phyloP scores from a whole-genome alignment of 2,797 vertebrate genomes.

The Enteromius trimaculatus region DNA sequence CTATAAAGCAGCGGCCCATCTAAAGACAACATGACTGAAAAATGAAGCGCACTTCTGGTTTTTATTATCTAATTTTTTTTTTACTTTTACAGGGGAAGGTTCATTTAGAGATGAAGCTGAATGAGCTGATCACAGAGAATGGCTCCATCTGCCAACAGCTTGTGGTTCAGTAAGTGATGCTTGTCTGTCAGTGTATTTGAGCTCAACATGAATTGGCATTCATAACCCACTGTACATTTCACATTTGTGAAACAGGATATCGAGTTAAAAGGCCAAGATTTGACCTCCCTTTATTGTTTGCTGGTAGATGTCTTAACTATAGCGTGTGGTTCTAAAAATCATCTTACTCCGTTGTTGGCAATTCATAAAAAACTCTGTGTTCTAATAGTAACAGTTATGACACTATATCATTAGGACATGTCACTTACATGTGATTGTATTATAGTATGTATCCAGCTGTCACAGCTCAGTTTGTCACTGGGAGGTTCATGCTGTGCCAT shows the following conservation, averaged over 20 bases:
- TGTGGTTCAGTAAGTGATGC: slow-evolving; percentile 91
- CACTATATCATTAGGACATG: neutral
- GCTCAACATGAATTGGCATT: neutral
- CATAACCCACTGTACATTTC: neutral
- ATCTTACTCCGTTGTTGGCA: neutral
- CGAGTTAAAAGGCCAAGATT: neutral
- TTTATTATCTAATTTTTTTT: neutral
- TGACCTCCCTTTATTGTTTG: neutral
- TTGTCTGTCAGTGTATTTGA: neutral
- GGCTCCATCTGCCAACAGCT: slow-evolving; percentile 91
- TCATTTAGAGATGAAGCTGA: slow-evolving; percentile 95
- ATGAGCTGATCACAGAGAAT: slow-evolving; percentile 96
- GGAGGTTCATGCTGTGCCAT: neutral
- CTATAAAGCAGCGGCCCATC: neutral
- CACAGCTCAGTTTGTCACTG: neutral
- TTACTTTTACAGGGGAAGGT: slow-evolving; percentile 87
- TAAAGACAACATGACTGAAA: neutral
- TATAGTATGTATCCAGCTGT: neutral
- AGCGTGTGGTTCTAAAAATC: neutral
- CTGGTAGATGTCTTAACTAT: neutral
- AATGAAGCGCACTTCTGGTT: neutral
- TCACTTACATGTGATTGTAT: neutral
- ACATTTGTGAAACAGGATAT: neutral
- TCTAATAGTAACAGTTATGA: neutral
- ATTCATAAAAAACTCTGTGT: neutral